Percentiles rank a stretch among this genome's conserved stretches.
Evolutionary conservation across 2,113 vertebrate species (phyloP).

Genomic region (Carassius carassius): DNA sequence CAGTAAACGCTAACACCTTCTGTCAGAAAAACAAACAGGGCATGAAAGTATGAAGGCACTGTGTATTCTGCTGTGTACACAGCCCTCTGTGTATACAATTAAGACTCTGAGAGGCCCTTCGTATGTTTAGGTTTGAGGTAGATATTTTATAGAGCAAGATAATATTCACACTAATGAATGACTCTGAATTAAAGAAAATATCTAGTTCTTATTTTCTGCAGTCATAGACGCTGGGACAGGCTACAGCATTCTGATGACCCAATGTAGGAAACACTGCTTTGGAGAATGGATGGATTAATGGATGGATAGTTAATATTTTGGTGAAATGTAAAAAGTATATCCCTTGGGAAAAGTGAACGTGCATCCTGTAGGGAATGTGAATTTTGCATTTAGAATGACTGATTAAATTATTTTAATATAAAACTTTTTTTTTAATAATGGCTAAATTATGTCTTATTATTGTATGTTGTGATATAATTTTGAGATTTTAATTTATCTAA

Average conservation of each 20-base stretch:
- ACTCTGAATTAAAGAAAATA: background rate
- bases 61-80: background rate
- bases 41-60: background rate
- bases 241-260: background rate
- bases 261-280: background rate
- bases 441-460: background rate
- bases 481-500: background rate
- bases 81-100: background rate
- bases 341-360: background rate
- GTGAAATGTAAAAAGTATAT: background rate
- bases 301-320: background rate
- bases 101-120: background rate
- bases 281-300: background rate
- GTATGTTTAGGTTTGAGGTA: background rate
- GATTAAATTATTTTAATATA: background rate
- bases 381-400: background rate
- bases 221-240: background rate
- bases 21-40: slow-evolving; percentile 21
- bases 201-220: background rate
- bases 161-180: background rate
- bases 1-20: background rate
- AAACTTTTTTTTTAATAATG: background rate
- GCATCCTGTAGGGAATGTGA: background rate
- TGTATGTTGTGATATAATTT: background rate
- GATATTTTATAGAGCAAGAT: background rate